Evolutionary conservation across 2,888 invertebrate species (phyloP).

Genomic region (Augochlorella aurata): DNA sequence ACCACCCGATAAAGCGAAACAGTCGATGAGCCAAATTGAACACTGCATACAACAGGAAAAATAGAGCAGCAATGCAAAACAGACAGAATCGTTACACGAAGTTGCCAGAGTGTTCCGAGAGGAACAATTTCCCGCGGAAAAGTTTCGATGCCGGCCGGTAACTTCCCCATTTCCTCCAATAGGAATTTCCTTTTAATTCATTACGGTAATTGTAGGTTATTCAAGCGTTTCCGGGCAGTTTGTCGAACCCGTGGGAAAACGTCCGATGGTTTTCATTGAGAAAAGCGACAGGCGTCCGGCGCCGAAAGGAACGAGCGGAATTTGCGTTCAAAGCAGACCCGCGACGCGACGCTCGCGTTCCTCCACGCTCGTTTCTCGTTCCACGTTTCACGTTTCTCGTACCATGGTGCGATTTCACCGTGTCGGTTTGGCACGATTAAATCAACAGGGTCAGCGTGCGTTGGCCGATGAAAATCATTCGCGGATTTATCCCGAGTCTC

Average conservation of each 20-base stretch:
- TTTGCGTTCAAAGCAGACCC: background rate
- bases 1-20: background rate
- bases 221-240: background rate
- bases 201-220: conserved; percentile 3
- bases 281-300: background rate
- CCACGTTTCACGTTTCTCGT: background rate
- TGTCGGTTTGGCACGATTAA: conserved; percentile 17
- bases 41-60: background rate
- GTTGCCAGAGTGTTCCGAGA: background rate
- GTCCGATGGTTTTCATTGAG: conserved; percentile 1
- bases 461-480: conserved; percentile 51
- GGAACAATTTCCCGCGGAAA: background rate
- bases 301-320: background rate
- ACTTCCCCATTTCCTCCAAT: background rate
- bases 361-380: background rate
- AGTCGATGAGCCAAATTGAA: background rate
- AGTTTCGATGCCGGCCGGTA: background rate
- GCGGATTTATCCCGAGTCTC: conserved; percentile 41
- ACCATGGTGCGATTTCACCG: background rate
- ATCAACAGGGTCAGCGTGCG: conserved; percentile 9
- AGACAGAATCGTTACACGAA: background rate
- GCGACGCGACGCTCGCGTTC: background rate
- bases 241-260: background rate
- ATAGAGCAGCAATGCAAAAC: background rate
- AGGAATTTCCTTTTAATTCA: conserved; percentile 15